These are phyloP conservation scores for Pseudorhiza aurosa DNA, from an alignment of 30 jellyfish, hydroid and myxozoan species.

Conservation along the genomic window DNA sequence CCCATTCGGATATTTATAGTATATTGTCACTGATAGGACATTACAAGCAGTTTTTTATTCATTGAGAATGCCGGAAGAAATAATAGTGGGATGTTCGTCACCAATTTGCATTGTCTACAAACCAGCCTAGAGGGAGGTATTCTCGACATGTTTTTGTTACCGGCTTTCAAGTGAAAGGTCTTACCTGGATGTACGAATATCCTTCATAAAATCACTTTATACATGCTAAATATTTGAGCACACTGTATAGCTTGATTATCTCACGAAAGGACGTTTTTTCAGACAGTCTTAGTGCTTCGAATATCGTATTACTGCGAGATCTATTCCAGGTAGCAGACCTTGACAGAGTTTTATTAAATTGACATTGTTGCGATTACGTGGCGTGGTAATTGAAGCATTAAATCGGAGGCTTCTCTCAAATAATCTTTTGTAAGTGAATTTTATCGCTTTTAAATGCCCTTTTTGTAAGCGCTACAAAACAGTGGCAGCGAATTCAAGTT, in stretches of 20 bases:
- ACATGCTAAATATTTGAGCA: not conserved
- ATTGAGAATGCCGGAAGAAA: not conserved
- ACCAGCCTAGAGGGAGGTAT: constrained; percentile 59
- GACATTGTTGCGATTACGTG: constrained; percentile 60
- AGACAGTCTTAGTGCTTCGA: constrained; percentile 19
- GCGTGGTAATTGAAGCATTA: constrained; percentile 50
- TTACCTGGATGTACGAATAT: constrained; percentile 3
- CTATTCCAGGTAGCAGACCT: constrained; percentile 46
- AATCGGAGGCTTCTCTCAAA: constrained; percentile 23
- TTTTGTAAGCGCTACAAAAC: constrained; percentile 20
- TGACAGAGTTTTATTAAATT: not conserved
- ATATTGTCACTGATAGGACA: not conserved
- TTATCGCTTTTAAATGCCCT: constrained; percentile 47
- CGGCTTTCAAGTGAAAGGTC: not conserved
- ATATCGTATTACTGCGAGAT: constrained; percentile 34
- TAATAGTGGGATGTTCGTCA: not conserved
- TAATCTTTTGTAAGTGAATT: not conserved
- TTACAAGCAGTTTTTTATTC: not conserved
- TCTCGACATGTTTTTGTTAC: constrained; percentile 40
- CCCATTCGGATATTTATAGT: not conserved
- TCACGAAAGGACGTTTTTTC: no score
- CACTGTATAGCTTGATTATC: no score
- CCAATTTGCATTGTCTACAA: constrained; percentile 22
- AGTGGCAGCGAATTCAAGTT: constrained; percentile 38
- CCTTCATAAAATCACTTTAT: not conserved